phyloP scores from a whole-genome alignment of 2,797 vertebrate genomes.

The Cuniculus paca region DNA sequence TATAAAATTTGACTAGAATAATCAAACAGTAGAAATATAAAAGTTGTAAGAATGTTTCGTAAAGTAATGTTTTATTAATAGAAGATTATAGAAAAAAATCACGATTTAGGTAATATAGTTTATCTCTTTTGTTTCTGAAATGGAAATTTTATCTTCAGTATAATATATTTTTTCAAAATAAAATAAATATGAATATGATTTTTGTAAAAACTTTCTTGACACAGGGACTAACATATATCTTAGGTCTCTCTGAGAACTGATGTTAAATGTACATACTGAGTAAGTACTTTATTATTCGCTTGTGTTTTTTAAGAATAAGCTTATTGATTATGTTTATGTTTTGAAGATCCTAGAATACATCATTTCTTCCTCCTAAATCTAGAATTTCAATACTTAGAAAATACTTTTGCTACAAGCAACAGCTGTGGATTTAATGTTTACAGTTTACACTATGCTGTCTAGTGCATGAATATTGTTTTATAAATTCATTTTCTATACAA shows the following conservation, averaged over 20 bases:
- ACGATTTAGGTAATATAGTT: neutral
- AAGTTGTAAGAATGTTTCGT: neutral
- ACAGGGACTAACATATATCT: neutral
- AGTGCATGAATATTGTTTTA: neutral
- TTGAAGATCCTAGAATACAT: neutral
- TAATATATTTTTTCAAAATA: slow-evolving; percentile 30
- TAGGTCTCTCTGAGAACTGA: neutral
- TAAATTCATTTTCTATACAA: neutral
- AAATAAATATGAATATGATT: neutral
- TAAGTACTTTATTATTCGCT: slow-evolving; percentile 5
- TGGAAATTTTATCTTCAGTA: slow-evolving; percentile 19
- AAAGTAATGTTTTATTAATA: slow-evolving; percentile 24
- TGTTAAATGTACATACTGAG: neutral
- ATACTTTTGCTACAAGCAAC: neutral
- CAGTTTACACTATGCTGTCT: neutral
- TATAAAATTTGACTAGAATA: slow-evolving; percentile 33
- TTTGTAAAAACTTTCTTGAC: neutral
- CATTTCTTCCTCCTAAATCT: neutral
- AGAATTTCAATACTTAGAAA: neutral
- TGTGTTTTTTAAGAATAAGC: slow-evolving; percentile 12
- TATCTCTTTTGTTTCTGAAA: neutral
- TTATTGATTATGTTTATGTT: neutral
- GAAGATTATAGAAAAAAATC: neutral
- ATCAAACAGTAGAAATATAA: slow-evolving; percentile 8
- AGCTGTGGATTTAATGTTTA: neutral